Evolutionary conservation across 2,113 vertebrate genomes (phyloP), one percentile per base, ranked within the genome.

Genomic region (Australoheros scitulus): DNA sequence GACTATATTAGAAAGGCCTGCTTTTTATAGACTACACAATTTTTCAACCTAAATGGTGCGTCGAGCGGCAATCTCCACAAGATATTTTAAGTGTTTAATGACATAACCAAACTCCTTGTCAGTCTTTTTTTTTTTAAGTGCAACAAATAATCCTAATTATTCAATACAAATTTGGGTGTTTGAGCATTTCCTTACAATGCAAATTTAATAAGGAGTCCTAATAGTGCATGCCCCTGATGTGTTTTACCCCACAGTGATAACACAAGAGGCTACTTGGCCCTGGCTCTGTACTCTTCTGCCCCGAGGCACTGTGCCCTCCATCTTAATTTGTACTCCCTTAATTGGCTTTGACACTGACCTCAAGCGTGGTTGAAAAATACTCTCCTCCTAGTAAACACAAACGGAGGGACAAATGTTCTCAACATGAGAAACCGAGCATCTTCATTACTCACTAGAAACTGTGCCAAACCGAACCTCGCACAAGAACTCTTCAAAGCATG

Each of bases 341-440:
- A 95, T 95, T 94, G 85, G 87, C 88, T 93, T 91, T 94, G 93
- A 93, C 90, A 91, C 91, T 76, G 87, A 94, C 91, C 86, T 91
- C 90, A 80, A 91, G 89, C 89, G 89, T 90, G 92, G 82, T 84
- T 80, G 75, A 89, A 88, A 92, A 93, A 93, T 89, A 83, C 72
- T 61, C 88, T 86, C 81, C 76, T 78, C 83, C 85, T 76, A 58
- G 90, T 91, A 93, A 95, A 95, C 90, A 92, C 81, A 79, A 81
- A 58, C 82, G 65, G 65, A 87, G 75, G 90, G 92, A 91, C 90
- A 86, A 80, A 89, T 88, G 90, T 85, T 90, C 70, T 82, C 61
- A 91, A 92, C 87, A 89, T 60, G 81, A 78, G 63, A 89, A 88
- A 76, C 18, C 82, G 61, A 58, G 60, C 76, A 9, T 81, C 81